Evolutionary conservation across 2,113 vertebrate species (phyloP), one percentile per base, ranked within the genome.

Genomic region (Lepidothrix coronata): DNA sequence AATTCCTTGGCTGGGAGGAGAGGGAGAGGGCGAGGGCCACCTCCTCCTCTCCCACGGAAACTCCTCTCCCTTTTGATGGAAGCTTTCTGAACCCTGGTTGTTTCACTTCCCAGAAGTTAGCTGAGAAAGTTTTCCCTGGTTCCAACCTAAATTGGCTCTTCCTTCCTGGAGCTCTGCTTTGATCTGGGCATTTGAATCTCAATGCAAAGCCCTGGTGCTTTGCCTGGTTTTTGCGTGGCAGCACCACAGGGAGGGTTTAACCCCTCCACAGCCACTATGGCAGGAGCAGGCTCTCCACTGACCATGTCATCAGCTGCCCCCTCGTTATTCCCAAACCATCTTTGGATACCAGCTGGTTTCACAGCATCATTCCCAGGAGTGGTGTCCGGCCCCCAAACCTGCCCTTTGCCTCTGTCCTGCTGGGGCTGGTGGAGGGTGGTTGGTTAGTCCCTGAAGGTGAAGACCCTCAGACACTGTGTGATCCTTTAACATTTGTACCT

Each of bases 151-250:
- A 96, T 88, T 81, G 85, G 68, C 83, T 74, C 54, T 93, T 96
- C 92, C 93, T 93, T 96, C 96, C 96, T 81, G 91, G 79, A 96
- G 91, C 73, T 94, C 61, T 13, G 93, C 96, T 96, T 96, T 96
- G 95, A 95, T 95, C 95, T 51, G 73, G 80, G 85, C 83, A 54
- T 87, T 96, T 94, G 88, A 96, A 95, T 96, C 85, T 84, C 88
- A 72, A 54, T 65, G 85, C 92, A 87, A 49, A 92, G 61, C n/a
- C 57, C 58, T 25, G 1, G 33, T 67, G 83, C 62, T 89, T 27
- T 62, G 82, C 85, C 59, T 91, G 88, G 9, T 41, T 84, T 88
- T 37, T 72, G 61, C 83, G 31, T 8, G 51, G 95, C 91, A 96
- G 31, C 59, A 11, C 22, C 51, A 6, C 1, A 0, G 59, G 61